These are phyloP conservation scores for Balearica regulorum DNA, from an alignment of 2,797 vertebrate species.

Conservation along the genomic window DNA sequence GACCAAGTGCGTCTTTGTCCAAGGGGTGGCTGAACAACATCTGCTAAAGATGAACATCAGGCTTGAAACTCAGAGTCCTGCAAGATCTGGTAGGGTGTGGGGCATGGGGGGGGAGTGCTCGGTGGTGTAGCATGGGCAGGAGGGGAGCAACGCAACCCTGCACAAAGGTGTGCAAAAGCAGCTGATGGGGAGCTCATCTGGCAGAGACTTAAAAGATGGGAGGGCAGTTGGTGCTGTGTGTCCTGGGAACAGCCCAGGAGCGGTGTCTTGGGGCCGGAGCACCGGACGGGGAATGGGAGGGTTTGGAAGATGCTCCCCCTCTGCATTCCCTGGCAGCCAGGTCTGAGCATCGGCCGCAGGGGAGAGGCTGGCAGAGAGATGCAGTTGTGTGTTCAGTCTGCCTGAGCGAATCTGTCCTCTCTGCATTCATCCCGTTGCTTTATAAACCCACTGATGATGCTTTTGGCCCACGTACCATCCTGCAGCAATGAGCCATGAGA, in stretches of 20 bases:
- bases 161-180: background rate
- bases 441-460: background rate
- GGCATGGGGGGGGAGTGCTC: background rate
- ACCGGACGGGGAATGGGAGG: accelerated
- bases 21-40: background rate
- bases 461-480: background rate
- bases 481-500: background rate
- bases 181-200: background rate
- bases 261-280: background rate
- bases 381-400: background rate
- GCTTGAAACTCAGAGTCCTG: background rate
- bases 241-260: background rate
- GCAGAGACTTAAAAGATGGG: background rate
- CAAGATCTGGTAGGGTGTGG: background rate
- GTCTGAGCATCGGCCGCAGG: background rate
- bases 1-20: background rate
- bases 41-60: background rate
- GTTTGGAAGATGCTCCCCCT: background rate
- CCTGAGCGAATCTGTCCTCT: background rate
- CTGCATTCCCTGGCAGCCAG: background rate
- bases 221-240: background rate
- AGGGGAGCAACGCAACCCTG: background rate
- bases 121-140: background rate
- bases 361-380: background rate
- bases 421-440: background rate